These are phyloP conservation scores for Felis catus DNA, from an alignment of 2,113 vertebrate genomes.

Conservation along the genomic window DNA sequence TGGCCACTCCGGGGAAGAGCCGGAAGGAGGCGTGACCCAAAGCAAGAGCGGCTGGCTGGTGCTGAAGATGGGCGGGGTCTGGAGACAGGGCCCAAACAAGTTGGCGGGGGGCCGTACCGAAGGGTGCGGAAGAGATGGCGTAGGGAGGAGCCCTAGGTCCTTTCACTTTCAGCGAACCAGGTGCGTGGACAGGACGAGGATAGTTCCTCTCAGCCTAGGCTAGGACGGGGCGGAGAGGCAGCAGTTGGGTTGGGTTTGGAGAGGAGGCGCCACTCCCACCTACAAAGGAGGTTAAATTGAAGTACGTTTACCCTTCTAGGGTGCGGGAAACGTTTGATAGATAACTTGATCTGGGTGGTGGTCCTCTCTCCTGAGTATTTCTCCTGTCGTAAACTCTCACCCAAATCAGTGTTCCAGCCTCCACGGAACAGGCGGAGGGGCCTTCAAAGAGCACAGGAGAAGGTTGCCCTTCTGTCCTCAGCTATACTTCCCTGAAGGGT, in stretches of 20 bases:
- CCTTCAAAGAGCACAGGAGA: background rate
- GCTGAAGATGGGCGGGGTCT: background rate
- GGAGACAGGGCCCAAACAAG: background rate
- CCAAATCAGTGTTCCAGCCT: background rate
- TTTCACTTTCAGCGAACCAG: background rate
- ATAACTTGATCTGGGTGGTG: background rate
- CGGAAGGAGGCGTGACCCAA: slow-evolving; percentile 41
- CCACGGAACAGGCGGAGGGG: background rate
- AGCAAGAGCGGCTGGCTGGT: background rate
- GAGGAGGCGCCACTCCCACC: background rate
- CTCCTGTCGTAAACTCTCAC: background rate
- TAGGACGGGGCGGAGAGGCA: background rate
- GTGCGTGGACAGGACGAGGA: fast-evolving
- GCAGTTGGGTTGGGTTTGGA: background rate
- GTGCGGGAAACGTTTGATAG: background rate
- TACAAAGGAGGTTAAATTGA: background rate
- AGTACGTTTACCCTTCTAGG: background rate
- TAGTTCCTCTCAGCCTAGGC: background rate
- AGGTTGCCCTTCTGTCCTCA: background rate
- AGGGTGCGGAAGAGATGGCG: background rate
- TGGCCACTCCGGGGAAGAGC: slow-evolving; percentile 11
- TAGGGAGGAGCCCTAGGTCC: background rate
- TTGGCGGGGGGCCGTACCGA: background rate
- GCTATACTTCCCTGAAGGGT: background rate
- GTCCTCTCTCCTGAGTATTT: background rate